Conservation (phyloP, 92 coral and sea anemone species). For the Actinostola sp. region DNA sequence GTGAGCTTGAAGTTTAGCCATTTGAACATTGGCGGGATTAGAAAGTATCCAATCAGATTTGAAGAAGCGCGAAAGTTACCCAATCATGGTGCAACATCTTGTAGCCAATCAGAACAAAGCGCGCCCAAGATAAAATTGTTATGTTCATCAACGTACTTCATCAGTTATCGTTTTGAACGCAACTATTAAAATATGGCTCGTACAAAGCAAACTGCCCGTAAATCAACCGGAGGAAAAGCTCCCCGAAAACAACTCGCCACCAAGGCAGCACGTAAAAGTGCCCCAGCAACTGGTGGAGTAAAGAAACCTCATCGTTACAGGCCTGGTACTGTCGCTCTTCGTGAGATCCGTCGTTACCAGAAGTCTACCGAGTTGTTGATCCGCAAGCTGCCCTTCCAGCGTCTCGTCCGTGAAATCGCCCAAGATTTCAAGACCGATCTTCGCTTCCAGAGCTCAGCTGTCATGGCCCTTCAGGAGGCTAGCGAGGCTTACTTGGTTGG, state of each 20-base stretch:
- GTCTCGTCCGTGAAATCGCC: constrained; percentile 98
- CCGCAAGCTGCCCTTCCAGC: constrained; percentile 98
- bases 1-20: no score
- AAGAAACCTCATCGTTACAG: constrained; percentile 98
- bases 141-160: no score
- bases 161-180: no score
- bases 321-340: constrained; percentile 99
- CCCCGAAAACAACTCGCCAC: constrained; percentile 75
- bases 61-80: no score
- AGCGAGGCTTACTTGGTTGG: constrained; percentile 99
- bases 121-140: no score
- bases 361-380: constrained; percentile 99
- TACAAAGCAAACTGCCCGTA: no score
- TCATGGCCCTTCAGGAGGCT: constrained; percentile 99
- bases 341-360: constrained; percentile 99
- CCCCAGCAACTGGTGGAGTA: constrained; percentile 98
- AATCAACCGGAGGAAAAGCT: constrained; percentile 81
- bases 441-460: no score
- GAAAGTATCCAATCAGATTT: no score
- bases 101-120: no score
- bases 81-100: no score
- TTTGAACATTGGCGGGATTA: no score
- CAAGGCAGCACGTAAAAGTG: constrained; percentile 95
- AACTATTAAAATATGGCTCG: no score
- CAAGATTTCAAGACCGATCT: constrained; percentile 99